Evolutionary conservation across 1,140 invertebrate genomes (phyloP), one percentile per base, ranked within the genome.

Genomic region (Cyclina sinensis): DNA sequence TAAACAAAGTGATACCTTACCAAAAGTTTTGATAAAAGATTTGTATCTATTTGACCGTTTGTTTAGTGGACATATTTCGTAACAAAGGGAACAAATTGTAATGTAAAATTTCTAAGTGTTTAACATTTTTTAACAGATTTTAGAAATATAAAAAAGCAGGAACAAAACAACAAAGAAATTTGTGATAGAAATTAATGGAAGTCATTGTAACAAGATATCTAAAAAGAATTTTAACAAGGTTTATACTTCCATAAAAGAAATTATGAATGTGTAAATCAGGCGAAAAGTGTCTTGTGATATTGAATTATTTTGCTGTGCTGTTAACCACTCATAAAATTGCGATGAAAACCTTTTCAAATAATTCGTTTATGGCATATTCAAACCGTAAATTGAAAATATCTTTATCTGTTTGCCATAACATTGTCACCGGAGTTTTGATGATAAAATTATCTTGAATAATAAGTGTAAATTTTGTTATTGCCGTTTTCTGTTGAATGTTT

Each of bases 341-440:
- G 57, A 27, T 62, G 57, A 37, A 35, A 70, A 37, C 0, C 65
- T 5, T 70, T 70, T 70, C 32, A 70, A 70, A 70, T 70, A 9
- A 37, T 70, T 37, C 32, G 14, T 35, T 70, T 70, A 70, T 70
- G 65, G 35, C 65, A 70, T 70, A 27, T 27, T 70, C 65, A 70
- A 70, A 70, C 65, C 7, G 35, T 2, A 70, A 70, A 70, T 70
- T 70, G 65, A 70, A 70, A 70, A 70, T 27, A 32, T 70, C 65
- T 70, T 70, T 70, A 70, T 70, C 65, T 70, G 27, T 37, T 37
- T 27, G 65, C 65, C 21, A 39, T 65, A 27, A 70, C 37, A 70
- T 70, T 70, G 65, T 70, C 65, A 70, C 37, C 24, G 24, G 35
- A 32, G 21, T 37, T 62, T 65, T 70, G 32, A 70, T 70, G 65